phyloP scores from a whole-genome alignment of 2,888 invertebrate species.

The Lasioglossum calceatum region DNA sequence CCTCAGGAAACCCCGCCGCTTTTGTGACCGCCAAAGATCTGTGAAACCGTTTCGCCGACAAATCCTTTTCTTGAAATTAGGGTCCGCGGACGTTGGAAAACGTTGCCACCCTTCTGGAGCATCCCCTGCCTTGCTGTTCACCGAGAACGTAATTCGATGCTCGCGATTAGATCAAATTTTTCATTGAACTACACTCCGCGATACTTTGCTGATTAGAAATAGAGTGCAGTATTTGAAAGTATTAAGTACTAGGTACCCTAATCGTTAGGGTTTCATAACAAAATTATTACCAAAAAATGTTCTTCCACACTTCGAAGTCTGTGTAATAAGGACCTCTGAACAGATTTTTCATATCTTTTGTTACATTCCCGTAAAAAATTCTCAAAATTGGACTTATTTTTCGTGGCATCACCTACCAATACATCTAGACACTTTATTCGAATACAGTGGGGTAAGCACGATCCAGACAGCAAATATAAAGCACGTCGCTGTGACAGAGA shows the following conservation, averaged over 20 bases:
- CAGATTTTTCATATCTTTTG: too few species aligned
- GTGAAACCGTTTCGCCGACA: conserved; percentile 47
- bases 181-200: neutral
- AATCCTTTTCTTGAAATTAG: conserved; percentile 71
- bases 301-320: too few species aligned
- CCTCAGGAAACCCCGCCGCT: conserved; percentile 30
- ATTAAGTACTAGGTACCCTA: neutral
- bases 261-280: too few species aligned
- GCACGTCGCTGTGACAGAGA: neutral
- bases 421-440: neutral
- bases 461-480: neutral
- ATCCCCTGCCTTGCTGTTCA: neutral
- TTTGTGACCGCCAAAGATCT: conserved; percentile 45
- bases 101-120: conserved; percentile 20
- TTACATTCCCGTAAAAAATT: too few species aligned
- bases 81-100: conserved; percentile 53
- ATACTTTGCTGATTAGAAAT: neutral
- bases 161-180: conserved; percentile 8
- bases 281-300: too few species aligned
- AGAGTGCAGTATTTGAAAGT: neutral
- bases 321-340: too few species aligned
- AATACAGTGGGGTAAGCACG: neutral
- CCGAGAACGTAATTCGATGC: conserved; percentile 30
- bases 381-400: too few species aligned
- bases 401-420: neutral